phyloP scores from a whole-genome alignment of 2,113 vertebrate species.

The Thalassoma bifasciatum region DNA sequence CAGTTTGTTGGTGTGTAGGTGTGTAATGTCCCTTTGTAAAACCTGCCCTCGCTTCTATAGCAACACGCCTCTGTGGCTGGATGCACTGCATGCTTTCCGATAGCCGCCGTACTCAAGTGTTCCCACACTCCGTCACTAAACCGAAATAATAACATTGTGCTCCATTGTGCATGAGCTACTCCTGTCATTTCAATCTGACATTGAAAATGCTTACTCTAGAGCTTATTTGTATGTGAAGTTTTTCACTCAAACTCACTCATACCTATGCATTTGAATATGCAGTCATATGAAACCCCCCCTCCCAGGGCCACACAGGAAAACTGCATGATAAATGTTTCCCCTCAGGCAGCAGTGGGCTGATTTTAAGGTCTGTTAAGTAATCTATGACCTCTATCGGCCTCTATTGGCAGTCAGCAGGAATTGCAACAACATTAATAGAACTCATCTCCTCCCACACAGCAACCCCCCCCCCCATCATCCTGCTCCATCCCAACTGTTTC shows the following conservation, averaged over 20 bases:
- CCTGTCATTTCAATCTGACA: slow-evolving; percentile 39
- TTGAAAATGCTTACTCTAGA: slow-evolving; percentile 8
- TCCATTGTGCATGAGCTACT: slow-evolving; percentile 32
- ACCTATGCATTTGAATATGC: slow-evolving; percentile 12
- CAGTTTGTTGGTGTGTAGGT: slow-evolving; percentile 77
- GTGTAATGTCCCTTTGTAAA: slow-evolving; percentile 80
- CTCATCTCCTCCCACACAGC: slow-evolving; percentile 47
- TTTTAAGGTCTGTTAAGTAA: slow-evolving; percentile 68
- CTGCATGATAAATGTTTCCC: slow-evolving; percentile 48
- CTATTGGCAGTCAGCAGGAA: slow-evolving; percentile 54
- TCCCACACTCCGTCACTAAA: slow-evolving; percentile 62
- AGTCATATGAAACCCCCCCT: background rate
- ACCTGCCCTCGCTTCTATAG: slow-evolving; percentile 76
- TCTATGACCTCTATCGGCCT: slow-evolving; percentile 61
- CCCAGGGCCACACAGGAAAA: slow-evolving; percentile 5
- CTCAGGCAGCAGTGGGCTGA: slow-evolving; percentile 41
- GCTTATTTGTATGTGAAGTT: slow-evolving; percentile 3
- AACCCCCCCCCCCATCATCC: background rate
- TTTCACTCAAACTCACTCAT: background rate
- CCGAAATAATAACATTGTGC: slow-evolving; percentile 52
- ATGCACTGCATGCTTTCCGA: slow-evolving; percentile 41
- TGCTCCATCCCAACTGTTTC: slow-evolving; percentile 20
- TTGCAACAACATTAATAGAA: slow-evolving; percentile 61
- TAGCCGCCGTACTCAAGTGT: slow-evolving; percentile 65
- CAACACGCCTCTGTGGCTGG: slow-evolving; percentile 70